A percentile compares a stretch with the other conserved stretches of the same genome.
Conservation (phyloP, 2,888 invertebrate species). For the Dynastes hyllus region DNA sequence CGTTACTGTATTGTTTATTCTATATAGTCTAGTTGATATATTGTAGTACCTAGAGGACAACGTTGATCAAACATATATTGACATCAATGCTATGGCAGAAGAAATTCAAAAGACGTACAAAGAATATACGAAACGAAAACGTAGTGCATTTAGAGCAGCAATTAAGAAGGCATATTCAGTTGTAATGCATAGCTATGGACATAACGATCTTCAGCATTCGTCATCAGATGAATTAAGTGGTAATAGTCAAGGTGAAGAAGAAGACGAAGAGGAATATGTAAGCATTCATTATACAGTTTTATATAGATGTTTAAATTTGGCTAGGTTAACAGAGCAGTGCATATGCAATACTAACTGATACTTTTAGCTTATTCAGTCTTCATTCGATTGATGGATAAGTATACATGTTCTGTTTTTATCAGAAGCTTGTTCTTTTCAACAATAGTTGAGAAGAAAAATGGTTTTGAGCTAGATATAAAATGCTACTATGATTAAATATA, state of each 20-base stretch:
- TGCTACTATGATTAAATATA: too few species aligned
- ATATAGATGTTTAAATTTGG: background rate
- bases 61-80: conserved; percentile 85
- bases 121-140: conserved; percentile 88
- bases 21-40: background rate
- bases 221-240: conserved; percentile 77
- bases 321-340: too few species aligned
- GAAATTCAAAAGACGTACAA: conserved; percentile 82
- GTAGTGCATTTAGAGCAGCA: conserved; percentile 83
- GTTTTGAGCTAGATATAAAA: too few species aligned
- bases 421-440: too few species aligned
- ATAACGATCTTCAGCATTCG: conserved; percentile 73
- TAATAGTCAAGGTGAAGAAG: conserved; percentile 71
- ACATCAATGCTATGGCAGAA: conserved; percentile 89
- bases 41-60: conserved; percentile 84
- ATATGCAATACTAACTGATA: too few species aligned
- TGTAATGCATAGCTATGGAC: conserved; percentile 80
- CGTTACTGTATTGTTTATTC: background rate
- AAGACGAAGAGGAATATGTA: conserved; percentile 54
- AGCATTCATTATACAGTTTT: conserved; percentile 23
- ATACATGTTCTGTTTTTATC: too few species aligned
- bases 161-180: conserved; percentile 87
- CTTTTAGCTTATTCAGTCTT: too few species aligned
- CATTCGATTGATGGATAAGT: too few species aligned
- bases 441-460: too few species aligned